Evolutionary conservation across 2,888 invertebrate species (phyloP), one percentile per base, ranked within the genome.

Genomic region (Nebria brevicollis): DNA sequence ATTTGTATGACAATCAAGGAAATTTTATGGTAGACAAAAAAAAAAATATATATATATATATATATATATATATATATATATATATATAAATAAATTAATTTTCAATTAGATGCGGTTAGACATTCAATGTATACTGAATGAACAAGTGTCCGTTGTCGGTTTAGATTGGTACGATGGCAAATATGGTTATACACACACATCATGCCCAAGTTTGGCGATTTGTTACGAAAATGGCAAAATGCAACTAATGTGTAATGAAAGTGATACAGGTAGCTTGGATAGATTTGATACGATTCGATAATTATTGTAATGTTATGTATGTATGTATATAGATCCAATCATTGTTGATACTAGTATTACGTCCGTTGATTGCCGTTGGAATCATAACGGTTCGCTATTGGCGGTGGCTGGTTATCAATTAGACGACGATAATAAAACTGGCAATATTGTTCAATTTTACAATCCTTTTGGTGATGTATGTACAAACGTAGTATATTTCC

Each of bases 1-100:
- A 98, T 89, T 90, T 97, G 7, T 99, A 98, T 89, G 99, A 99
- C 88, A 96, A 95, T 87, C 95, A 96, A 87, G 99, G 99, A 83
- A 94, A 93, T 86, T 94, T 94, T 88, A 92, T 92, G 83, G 94
- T 94, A 89, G 85, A 90, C 88, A 81, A 75, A 82, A 80, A 43
- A 20, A 79, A 66, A 73, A 66, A 13, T 77, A 41, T 74, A 68
- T 66, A 43, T 43, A 65, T 80, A 42, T 66, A 20, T 20, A 20
- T 20, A 20, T 20, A 20, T 20, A 20, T 20, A 20, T 20, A 43
- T 20, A 79, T 68, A 73, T 68, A 13, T 77, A 41, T 74, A 68
- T 66, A 43, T 43, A 65, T 80, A 42, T 66, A 54, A 13, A 54
- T 25, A 25, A 25, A 66, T 72, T 91, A 81, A 4, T 34, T 34